Base-by-base conservation (phyloP, 2,888 invertebrate genomes). In the Dichetophora obliterata region DNA sequence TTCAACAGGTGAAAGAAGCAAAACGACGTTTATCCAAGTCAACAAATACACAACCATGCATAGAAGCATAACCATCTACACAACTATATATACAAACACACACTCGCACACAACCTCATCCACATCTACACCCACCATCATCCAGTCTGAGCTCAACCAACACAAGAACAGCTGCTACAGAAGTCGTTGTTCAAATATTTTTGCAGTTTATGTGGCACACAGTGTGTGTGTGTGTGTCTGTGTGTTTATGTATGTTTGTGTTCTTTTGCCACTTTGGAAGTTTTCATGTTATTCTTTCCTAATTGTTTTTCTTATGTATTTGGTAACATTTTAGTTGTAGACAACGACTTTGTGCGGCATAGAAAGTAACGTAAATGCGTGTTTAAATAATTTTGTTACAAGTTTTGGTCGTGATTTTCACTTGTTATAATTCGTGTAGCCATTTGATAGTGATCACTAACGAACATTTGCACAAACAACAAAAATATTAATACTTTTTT, bases 1-100 rank as follows among this genome's bases (percentile, higher is more conserved):
- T 43, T 66, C 66, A 66, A 66, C 66, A 66, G 37, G 66, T 66
- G 66, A 66, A 65, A 31, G 66, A 66, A 65, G 16, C 16, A 54
- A 27, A 59, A 59, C 59, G 27, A 24, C 59, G 43, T 43, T 43
- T 43, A 43, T 43, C 43, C 43, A 43, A 43, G 43, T 11, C 43
- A 43, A 43, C 43, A 43, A 43, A 43, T 14, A 43, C 43, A 43
- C 43, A 43, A 43, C 14, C 43, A 43, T 43, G 43, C 43, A 43
- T 11, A 43, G 43, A 2, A 43, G 43, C 24, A 59, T 27, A 59
- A 59, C 16, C 27, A 59, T 27, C 2, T 27, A 24, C 16, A 52
- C 1, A 52, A 5, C 22, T 16, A 22, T 19, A 22, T 4, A 22
- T 3, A 50, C 3, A 69, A 5, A 52, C 9, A 69, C 52, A 27